Base-by-base conservation (phyloP, 1,140 invertebrate species). In the Brachionus paranguensis region DNA sequence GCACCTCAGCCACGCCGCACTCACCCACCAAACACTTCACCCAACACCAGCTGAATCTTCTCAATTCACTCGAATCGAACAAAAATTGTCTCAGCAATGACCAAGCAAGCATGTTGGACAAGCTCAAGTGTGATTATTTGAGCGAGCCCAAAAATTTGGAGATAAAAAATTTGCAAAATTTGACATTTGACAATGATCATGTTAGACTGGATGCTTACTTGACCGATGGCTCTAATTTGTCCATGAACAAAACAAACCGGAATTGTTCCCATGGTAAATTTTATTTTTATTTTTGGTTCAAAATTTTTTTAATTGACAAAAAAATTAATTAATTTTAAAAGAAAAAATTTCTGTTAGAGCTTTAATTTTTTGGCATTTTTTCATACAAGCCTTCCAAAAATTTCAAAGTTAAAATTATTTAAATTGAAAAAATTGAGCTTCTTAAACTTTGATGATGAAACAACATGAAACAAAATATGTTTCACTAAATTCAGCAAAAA, bases 41-140 rank as follows among this genome's bases (percentile, higher is more conserved):
- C 12, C 24, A 87, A 55, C 65, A 87, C 87, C 27, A 86, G 86
- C 37, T 86, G 86, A 64, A 55, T 87, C 7, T 85, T 83, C 12
- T 85, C 85, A 33, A 76, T 87, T 7, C 84, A 86, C 29, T 86
- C 86, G 17, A 86, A 27, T 43, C 41, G 68, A 72, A 41, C 41
- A 41, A 43, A 72, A 37, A 47, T 17, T 20, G 84, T 20, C 85
- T 85, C 5, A 86, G 86, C 76, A 79, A 86, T 11, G 85, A 87
- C 79, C 86, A 86, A 68, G 87, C 86, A 4, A 85, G 87, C 0
- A 86, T 87, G 4, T 86, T 88, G 65, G 86, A 88, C 83, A 84
- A 87, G 12, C 85, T 88, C 3, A 86, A 86, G 79, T 86, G 86
- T 65, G 87, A 87, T 43, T 50, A 83, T 85, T 8, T 84, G 85